Evolutionary conservation across 2,113 vertebrate species (phyloP), one percentile per base, ranked within the genome.

Genomic region (Lipotes vexillifer): DNA sequence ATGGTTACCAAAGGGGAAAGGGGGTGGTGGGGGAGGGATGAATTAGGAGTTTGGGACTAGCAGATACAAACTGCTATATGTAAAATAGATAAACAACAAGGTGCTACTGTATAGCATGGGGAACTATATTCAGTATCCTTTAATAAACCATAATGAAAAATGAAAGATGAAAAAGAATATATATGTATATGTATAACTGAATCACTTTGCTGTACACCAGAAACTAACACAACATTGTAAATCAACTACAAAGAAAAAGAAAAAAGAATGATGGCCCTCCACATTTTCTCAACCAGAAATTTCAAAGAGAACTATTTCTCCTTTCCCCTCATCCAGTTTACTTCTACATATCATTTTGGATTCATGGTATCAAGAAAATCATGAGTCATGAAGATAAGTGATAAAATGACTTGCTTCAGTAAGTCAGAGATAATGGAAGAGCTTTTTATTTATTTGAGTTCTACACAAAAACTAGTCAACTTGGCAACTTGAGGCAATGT

Each of bases 381-480:
- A 46, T 83, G 55, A 92, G 14, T 86, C 49, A 57, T 65, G 27
- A 82, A 86, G 44, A 75, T 75, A 80, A 68, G 6, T 72, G 21
- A 95, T 77, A 85, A 91, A 85, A 84, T 92, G 36, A 78, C 18
- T 85, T 92, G 86, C n/a, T 93, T 92, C 49, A 93, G 0, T 95
- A 66, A 93, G 33, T 94, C 63, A 68, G 33, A 93, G 84, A 65
- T 81, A 14, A 77, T 52, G 3, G 36, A 84, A 91, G 77, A 83
- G 5, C 33, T 88, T 91, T 95, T 77, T 20, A 33, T 33, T 77
- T 44, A 93, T 88, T 46, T 68, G 27, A 95, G 44, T 91, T 88
- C 23, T 61, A 11, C 23, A 52, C 63, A 84, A 94, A 88, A 93
- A 63, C 49, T 88, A 88, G 83, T 93, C 44, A 85, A 83, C 38